These are phyloP conservation scores for Epinephelus malabaricus DNA, from an alignment of 2,797 vertebrate genomes.

Conservation along the genomic window DNA sequence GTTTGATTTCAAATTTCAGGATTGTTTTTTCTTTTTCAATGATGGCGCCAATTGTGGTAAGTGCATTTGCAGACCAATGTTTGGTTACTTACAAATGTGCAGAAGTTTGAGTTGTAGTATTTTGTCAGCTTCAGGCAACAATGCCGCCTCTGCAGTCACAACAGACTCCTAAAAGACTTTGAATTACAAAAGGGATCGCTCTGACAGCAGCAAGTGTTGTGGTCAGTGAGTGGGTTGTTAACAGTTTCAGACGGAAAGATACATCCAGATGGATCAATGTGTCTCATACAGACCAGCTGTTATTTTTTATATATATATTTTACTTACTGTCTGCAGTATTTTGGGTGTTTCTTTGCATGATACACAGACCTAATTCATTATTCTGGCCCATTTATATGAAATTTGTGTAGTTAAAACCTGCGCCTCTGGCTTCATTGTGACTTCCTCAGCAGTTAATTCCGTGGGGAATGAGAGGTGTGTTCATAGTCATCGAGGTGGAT, in stretches of 20 bases:
- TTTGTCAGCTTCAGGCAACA: conserved; percentile 18
- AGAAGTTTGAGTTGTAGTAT: conserved; percentile 16
- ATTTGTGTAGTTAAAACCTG: not conserved
- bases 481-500: conserved; percentile 60
- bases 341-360: not conserved
- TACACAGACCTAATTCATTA: not conserved
- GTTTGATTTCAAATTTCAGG: conserved; percentile 22
- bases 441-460: conserved; percentile 20
- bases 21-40: conserved; percentile 46
- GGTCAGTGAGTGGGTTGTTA: conserved; percentile 23
- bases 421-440: not conserved
- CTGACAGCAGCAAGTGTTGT: conserved; percentile 42
- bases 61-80: conserved; percentile 39
- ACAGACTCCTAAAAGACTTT: conserved; percentile 38
- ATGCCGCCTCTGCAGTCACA: conserved; percentile 22
- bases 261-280: conserved; percentile 9
- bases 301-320: conserved; percentile 4
- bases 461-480: conserved; percentile 49
- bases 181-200: conserved; percentile 22
- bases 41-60: conserved; percentile 77
- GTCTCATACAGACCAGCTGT: conserved; percentile 1
- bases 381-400: not conserved
- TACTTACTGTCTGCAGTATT: not conserved
- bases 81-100: conserved; percentile 13
- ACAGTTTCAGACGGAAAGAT: conserved; percentile 28